phyloP scores from a whole-genome alignment of 2,797 vertebrate genomes.

The Centroberyx gerrardi region DNA sequence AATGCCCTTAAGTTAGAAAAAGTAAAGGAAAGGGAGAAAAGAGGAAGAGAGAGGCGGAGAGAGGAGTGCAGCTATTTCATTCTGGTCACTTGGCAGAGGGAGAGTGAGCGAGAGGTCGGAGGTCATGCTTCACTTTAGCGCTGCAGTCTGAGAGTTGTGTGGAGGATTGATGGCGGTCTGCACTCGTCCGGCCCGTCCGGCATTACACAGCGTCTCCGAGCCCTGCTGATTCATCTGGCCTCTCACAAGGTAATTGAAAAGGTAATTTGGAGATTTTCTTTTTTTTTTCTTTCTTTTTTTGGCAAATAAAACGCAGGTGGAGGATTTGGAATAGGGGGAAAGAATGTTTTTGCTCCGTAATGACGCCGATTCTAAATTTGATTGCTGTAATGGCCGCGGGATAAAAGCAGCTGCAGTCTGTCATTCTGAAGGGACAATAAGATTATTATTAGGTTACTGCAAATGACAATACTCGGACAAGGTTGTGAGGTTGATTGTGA shows the following conservation, averaged over 20 bases:
- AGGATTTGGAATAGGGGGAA: not conserved
- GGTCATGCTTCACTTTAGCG: conserved; percentile 34
- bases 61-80: conserved; percentile 33
- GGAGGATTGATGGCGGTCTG: conserved; percentile 51
- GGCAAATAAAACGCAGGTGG: not conserved
- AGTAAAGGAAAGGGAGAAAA: conserved; percentile 3
- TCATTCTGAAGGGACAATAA: not conserved
- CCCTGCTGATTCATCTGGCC: conserved; percentile 51
- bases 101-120: conserved; percentile 41
- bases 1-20: not conserved
- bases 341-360: not conserved
- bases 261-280: conserved; percentile 44
- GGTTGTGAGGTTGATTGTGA: not conserved
- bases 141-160: not conserved
- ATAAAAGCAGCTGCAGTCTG: not conserved
- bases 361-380: conserved; percentile 26
- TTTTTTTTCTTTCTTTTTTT: conserved; percentile 36
- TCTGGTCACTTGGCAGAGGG: conserved; percentile 29
- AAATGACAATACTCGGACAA: not conserved
- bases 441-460: conserved; percentile 4
- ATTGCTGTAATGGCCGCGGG: conserved; percentile 2
- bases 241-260: conserved; percentile 41
- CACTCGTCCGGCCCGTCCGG: conserved; percentile 9
- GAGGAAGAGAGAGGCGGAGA: not conserved
- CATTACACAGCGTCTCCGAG: conserved; percentile 44